Conservation (phyloP, 2,888 invertebrate species). For the Diarsia dahlii region DNA sequence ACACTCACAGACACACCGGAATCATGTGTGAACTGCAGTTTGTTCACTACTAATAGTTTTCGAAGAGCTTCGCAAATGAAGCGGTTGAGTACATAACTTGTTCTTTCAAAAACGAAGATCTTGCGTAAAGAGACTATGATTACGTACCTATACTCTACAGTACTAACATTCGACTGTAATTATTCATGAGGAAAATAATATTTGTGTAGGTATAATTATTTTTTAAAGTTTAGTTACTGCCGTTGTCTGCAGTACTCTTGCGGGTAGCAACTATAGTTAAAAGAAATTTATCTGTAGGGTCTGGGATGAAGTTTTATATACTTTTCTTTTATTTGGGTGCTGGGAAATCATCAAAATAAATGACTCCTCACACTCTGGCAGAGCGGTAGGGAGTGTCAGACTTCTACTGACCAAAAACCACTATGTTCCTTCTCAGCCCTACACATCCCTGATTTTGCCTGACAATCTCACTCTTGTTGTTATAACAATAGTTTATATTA, state of each 20-base stretch:
- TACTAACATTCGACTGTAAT: neutral
- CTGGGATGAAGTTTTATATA: neutral
- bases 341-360: no score
- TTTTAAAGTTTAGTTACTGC: neutral
- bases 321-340: neutral
- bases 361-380: no score
- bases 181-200: neutral
- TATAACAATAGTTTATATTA: no score
- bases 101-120: neutral
- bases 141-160: neutral
- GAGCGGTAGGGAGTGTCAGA: no score
- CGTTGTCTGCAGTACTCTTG: no score
- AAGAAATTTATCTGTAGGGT: no score
- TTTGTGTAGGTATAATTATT: neutral
- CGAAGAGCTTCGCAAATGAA: conserved; percentile 10
- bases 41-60: conserved; percentile 27
- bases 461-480: neutral
- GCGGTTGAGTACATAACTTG: conserved; percentile 4
- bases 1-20: conserved; percentile 41
- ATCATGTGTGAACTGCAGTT: conserved; percentile 64
- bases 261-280: no score
- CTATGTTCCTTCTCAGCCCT: no score
- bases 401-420: no score
- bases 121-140: neutral
- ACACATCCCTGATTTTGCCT: neutral